Evolutionary conservation across 2,888 invertebrate species (phyloP).

Genomic region (Lasioglossum leucozonium): DNA sequence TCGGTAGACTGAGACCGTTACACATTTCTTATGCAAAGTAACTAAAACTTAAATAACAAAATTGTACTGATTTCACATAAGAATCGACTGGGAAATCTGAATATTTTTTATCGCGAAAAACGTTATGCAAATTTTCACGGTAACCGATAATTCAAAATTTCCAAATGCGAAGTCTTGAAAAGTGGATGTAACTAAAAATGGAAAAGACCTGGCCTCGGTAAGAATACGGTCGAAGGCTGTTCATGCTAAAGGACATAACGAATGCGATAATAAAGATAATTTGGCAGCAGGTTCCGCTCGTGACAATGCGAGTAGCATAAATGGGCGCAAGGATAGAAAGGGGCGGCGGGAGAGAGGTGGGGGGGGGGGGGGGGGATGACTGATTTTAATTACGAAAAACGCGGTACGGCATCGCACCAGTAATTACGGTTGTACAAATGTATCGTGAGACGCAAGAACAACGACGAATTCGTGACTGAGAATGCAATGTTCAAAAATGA

Average conservation of each 20-base stretch:
- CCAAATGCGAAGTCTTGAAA: neutral
- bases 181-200: neutral
- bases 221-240: slow-evolving; percentile 22
- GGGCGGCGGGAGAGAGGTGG: neutral
- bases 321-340: slow-evolving; percentile 3
- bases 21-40: neutral
- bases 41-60: neutral
- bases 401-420: slow-evolving; percentile 66
- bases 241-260: slow-evolving; percentile 17
- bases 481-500: slow-evolving; percentile 69
- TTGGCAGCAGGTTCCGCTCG: neutral
- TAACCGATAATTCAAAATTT: neutral
- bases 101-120: too few relatives aligned
- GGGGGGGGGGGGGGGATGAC: slow-evolving; percentile 18
- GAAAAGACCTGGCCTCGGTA: neutral
- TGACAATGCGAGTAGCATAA: slow-evolving; percentile 21
- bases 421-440: slow-evolving; percentile 70
- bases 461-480: slow-evolving; percentile 69
- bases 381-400: slow-evolving; percentile 69
- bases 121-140: neutral
- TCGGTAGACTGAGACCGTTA: neutral
- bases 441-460: slow-evolving; percentile 64
- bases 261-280: slow-evolving; percentile 42
- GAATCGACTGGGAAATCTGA: neutral
- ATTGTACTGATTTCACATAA: neutral